Percentiles rank a stretch among this genome's conserved stretches.
Conservation (phyloP, 2,113 vertebrate species). For the Cephalopterus ornatus region DNA sequence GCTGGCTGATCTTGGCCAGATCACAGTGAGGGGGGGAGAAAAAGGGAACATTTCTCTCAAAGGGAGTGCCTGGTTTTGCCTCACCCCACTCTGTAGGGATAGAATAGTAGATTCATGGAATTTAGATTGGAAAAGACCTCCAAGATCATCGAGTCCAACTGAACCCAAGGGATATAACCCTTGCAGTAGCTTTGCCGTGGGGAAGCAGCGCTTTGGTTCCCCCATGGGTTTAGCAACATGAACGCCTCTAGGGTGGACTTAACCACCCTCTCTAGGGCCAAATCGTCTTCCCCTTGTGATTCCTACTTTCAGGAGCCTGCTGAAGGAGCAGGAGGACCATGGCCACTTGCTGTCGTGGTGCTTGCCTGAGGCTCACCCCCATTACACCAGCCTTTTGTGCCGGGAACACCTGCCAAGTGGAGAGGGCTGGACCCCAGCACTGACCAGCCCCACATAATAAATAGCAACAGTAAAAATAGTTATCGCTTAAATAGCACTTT, state of each 20-base stretch:
- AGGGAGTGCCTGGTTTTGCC: background rate
- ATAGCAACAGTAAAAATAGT: constrained; percentile 37
- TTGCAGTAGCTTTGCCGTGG: background rate
- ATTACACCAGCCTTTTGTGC: background rate
- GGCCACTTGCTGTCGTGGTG: background rate
- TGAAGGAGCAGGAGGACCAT: background rate
- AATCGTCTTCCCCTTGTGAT: accelerated
- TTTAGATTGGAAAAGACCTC: background rate
- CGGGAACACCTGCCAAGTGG: background rate
- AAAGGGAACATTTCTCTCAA: background rate
- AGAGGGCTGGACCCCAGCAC: background rate
- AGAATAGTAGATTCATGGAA: background rate
- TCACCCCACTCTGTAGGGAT: accelerated
- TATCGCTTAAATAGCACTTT: background rate
- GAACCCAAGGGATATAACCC: background rate
- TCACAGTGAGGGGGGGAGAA: accelerated
- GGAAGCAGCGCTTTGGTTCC: background rate
- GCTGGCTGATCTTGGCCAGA: accelerated
- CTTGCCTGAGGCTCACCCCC: background rate
- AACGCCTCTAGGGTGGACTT: background rate
- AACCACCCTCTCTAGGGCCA: background rate
- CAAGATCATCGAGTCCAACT: background rate
- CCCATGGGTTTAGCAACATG: background rate
- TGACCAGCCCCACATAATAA: background rate
- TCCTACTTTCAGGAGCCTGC: background rate